A percentile compares a stretch with the other conserved stretches of the same genome.
These are phyloP conservation scores for Drosophila acutilabella DNA, from an alignment of 2,888 invertebrate genomes.

Conservation along the genomic window DNA sequence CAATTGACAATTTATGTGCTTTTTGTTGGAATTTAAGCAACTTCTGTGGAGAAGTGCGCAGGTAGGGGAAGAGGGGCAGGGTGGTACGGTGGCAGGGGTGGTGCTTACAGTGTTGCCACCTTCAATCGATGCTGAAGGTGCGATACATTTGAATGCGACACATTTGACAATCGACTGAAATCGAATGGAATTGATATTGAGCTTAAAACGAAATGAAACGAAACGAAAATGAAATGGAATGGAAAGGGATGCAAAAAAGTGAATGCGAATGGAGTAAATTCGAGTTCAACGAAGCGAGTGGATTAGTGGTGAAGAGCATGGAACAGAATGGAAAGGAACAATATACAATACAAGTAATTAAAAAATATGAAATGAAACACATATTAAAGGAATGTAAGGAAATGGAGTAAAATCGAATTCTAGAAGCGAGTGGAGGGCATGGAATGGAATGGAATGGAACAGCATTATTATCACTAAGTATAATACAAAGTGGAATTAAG, in stretches of 20 bases:
- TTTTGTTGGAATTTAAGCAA: conserved; percentile 2
- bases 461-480: too few species aligned
- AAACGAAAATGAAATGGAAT: background rate
- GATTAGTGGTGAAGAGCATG: background rate
- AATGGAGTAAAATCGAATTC: background rate
- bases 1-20: conserved; percentile 30
- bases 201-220: conserved; percentile 1
- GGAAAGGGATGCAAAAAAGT: background rate
- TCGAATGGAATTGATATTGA: conserved; percentile 5
- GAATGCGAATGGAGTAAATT: background rate
- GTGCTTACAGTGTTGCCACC: conserved; percentile 3
- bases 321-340: too few species aligned
- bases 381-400: background rate
- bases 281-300: background rate
- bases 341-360: too few species aligned
- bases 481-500: too few species aligned
- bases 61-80: too few species aligned
- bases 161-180: conserved; percentile 13
- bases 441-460: background rate
- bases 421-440: background rate
- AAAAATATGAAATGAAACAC: too few species aligned
- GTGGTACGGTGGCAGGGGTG: too few species aligned
- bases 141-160: conserved; percentile 35
- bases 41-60: background rate
- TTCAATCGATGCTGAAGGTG: conserved; percentile 36